These are phyloP conservation scores for Apogon hyalosoma DNA, from an alignment of 2,797 vertebrate species.

Conservation along the genomic window DNA sequence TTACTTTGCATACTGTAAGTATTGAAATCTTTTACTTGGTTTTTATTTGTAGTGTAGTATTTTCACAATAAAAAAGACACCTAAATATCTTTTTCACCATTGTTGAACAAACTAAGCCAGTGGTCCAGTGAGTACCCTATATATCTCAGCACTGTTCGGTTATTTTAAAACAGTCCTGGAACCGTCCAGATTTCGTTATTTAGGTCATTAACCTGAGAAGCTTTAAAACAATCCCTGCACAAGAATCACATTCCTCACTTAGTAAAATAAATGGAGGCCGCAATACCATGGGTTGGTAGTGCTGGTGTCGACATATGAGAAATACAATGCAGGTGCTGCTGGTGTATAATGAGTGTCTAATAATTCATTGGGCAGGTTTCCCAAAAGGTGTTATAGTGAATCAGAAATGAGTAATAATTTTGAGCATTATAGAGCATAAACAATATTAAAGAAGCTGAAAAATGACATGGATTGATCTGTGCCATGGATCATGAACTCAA, in stretches of 20 bases:
- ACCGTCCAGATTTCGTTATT: constrained; percentile 21
- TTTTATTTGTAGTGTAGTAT: too few species aligned
- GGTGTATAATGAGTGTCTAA: constrained; percentile 44
- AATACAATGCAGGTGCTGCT: constrained; percentile 43
- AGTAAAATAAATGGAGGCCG: constrained; percentile 30
- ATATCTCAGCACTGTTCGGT: background rate
- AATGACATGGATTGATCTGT: constrained; percentile 26
- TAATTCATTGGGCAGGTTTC: constrained; percentile 47
- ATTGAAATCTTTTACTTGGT: too few species aligned
- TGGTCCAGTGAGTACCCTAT: background rate
- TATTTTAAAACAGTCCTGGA: constrained; percentile 6
- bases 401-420: constrained; percentile 42
- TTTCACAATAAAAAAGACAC: too few species aligned
- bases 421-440: constrained; percentile 22
- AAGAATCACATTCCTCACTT: constrained; percentile 27
- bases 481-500: background rate
- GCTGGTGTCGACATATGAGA: constrained; percentile 34
- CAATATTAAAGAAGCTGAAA: constrained; percentile 25
- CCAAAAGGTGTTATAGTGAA: constrained; percentile 41
- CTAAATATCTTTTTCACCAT: background rate
- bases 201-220: constrained; percentile 23
- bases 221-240: constrained; percentile 26
- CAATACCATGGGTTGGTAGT: constrained; percentile 20
- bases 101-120: background rate
- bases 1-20: too few species aligned